phyloP scores from a whole-genome alignment of 2,797 vertebrate genomes.

The Sciurus carolinensis region DNA sequence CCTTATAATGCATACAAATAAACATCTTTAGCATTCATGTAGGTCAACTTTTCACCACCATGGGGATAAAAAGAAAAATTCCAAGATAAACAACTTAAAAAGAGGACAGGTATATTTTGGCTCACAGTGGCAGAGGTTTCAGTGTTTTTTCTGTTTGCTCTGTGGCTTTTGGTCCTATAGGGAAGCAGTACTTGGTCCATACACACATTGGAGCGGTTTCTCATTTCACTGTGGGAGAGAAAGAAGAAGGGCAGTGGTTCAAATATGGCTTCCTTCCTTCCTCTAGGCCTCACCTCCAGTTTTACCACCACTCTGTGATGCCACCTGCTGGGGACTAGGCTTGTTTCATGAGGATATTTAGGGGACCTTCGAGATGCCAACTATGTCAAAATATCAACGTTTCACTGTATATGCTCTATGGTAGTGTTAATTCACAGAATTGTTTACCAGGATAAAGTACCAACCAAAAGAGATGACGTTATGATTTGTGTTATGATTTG shows the following conservation, averaged over 20 bases:
- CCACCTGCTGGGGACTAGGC: neutral
- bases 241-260: neutral
- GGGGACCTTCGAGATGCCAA: neutral
- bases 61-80: neutral
- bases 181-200: too few relatives aligned
- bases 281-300: neutral
- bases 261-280: neutral
- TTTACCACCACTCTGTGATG: neutral
- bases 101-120: neutral
- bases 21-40: neutral
- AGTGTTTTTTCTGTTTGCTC: neutral
- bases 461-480: neutral
- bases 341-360: accelerated
- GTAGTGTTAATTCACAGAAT: neutral
- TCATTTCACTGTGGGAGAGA: neutral
- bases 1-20: neutral
- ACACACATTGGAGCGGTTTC: too few relatives aligned
- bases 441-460: neutral
- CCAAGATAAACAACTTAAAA: neutral
- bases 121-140: neutral
- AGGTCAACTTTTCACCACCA: neutral
- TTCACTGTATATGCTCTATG: neutral
- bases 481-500: too few relatives aligned
- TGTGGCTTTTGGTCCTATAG: accelerated
- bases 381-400: neutral